Evolutionary conservation across 2,888 invertebrate species (phyloP).

Genomic region (Aricia artaxerxes): DNA sequence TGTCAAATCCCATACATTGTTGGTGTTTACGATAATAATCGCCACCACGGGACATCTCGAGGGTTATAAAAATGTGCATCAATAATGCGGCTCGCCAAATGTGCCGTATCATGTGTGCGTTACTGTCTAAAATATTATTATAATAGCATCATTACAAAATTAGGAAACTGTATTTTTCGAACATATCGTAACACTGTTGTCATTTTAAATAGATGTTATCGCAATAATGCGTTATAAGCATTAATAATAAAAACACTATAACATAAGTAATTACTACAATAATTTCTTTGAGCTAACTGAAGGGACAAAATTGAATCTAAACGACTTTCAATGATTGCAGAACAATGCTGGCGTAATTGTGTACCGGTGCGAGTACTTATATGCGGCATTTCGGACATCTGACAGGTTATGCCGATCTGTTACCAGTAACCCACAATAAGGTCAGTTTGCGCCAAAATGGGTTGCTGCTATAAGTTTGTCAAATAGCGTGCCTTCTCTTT

Average conservation of each 20-base stretch:
- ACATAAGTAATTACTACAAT: too few relatives aligned
- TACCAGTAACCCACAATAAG: background rate
- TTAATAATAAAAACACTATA: too few relatives aligned
- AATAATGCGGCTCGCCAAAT: background rate
- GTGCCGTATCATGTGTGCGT: background rate
- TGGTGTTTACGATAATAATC: too few relatives aligned
- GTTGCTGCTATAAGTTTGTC: background rate
- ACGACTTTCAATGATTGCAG: background rate
- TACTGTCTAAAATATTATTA: background rate
- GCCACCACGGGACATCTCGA: too few relatives aligned
- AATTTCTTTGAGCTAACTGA: background rate
- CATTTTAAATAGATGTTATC: too few relatives aligned
- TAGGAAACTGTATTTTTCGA: background rate
- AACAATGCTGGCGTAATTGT: constrained; percentile 12
- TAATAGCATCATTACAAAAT: background rate
- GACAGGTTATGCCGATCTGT: constrained; percentile 35
- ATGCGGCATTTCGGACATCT: constrained; percentile 56
- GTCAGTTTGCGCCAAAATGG: background rate
- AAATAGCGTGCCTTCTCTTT: background rate
- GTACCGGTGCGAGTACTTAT: constrained; percentile 27
- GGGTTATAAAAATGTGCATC: background rate
- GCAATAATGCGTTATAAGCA: too few relatives aligned
- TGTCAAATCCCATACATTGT: too few relatives aligned
- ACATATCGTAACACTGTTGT: background rate
- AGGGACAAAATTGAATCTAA: background rate